A percentile compares a stretch with the other conserved stretches of the same genome.
phyloP scores from a whole-genome alignment of 2,113 vertebrate genomes.

The Brachypteracias leptosomus region DNA sequence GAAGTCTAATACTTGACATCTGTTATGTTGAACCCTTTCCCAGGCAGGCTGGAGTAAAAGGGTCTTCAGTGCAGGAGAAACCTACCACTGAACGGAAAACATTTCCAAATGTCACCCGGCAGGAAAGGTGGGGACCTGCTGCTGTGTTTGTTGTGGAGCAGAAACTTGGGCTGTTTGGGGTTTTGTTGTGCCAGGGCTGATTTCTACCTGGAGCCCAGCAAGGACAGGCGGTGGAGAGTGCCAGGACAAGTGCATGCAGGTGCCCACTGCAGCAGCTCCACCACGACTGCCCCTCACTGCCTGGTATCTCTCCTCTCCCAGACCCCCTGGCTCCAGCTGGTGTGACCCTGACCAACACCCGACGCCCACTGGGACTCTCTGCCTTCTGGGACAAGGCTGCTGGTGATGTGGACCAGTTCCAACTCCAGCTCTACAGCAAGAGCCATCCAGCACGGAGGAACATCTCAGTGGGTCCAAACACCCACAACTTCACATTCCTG shows the following conservation, averaged over 20 bases:
- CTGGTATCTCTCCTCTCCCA: neutral
- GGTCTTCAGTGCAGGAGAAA: neutral
- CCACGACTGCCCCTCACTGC: neutral
- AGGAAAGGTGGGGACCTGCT: neutral
- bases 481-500: slow-evolving; percentile 52
- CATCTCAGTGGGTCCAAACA: slow-evolving; percentile 52
- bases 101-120: neutral
- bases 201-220: neutral
- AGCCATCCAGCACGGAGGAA: slow-evolving; percentile 37
- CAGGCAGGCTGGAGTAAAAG: neutral
- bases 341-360: slow-evolving; percentile 26
- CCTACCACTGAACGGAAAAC: neutral
- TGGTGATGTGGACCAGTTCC: slow-evolving; percentile 52
- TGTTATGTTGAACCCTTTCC: neutral
- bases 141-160: fast-evolving
- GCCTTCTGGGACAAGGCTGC: slow-evolving; percentile 66
- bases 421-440: slow-evolving; percentile 67
- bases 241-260: fast-evolving
- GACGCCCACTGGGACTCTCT: slow-evolving; percentile 1
- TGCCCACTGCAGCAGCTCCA: neutral
- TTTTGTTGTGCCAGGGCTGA: neutral
- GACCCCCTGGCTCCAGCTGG: slow-evolving; percentile 44
- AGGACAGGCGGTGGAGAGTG: neutral
- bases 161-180: neutral
- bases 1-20: neutral